A percentile compares a stretch with the other conserved stretches of the same genome.
Conservation (phyloP, 2,797 vertebrate genomes). For the Ctenopoma multispine region DNA sequence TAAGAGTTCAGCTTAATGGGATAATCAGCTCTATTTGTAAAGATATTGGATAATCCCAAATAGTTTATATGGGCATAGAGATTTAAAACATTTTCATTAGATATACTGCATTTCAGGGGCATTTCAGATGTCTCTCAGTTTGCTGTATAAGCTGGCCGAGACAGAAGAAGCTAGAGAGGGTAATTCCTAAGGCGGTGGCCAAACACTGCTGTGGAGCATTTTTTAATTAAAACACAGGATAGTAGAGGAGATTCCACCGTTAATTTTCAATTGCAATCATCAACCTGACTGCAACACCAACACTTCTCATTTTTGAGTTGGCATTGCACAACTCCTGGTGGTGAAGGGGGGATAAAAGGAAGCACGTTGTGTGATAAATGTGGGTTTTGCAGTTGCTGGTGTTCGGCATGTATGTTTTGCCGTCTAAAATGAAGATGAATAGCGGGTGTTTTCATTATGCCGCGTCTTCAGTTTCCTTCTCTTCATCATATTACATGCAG, state of each 20-base stretch:
- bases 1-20: slow-evolving; percentile 84
- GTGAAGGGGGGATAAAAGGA: neutral
- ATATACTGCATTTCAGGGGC: slow-evolving; percentile 70
- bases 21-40: slow-evolving; percentile 86
- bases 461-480: neutral
- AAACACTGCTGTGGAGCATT: slow-evolving; percentile 20
- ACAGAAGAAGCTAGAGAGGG: slow-evolving; percentile 58
- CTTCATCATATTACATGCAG: slow-evolving; percentile 60
- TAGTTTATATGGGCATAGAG: slow-evolving; percentile 80
- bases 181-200: slow-evolving; percentile 38
- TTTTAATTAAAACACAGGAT: neutral
- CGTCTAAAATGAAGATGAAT: slow-evolving; percentile 19
- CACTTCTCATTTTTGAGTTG: slow-evolving; percentile 28
- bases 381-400: slow-evolving; percentile 6
- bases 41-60: slow-evolving; percentile 87
- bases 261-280: slow-evolving; percentile 10
- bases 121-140: slow-evolving; percentile 74
- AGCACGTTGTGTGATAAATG: neutral
- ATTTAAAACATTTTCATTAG: slow-evolving; percentile 84
- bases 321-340: slow-evolving; percentile 16
- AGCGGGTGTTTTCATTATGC: slow-evolving; percentile 28
- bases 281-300: slow-evolving; percentile 7
- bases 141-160: slow-evolving; percentile 48
- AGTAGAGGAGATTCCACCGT: slow-evolving; percentile 24
- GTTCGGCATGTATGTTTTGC: slow-evolving; percentile 14